A percentile compares a stretch with the other conserved stretches of the same genome.
Evolutionary conservation across 2,888 invertebrate species (phyloP).

Genomic region (Drosophila pseudotakahashii): DNA sequence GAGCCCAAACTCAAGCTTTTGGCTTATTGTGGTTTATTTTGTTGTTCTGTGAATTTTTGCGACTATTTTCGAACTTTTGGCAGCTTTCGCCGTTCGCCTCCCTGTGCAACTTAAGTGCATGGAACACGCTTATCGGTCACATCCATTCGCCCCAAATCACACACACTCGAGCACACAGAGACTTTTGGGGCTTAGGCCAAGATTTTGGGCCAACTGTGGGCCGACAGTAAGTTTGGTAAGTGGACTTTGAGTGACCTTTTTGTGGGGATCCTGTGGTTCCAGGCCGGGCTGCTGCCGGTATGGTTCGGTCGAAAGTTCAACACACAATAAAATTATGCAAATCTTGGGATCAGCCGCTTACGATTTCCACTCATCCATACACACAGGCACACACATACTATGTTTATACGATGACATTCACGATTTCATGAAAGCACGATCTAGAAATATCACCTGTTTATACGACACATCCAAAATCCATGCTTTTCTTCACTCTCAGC

Average conservation of each 20-base stretch:
- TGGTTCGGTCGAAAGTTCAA: constrained; percentile 56
- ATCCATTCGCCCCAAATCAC: constrained; percentile 30
- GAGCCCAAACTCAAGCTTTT: constrained; percentile 34
- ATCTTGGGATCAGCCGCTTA: constrained; percentile 61
- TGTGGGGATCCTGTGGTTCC: constrained; percentile 37
- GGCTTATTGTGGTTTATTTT: constrained; percentile 70
- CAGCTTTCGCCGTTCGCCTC: constrained; percentile 20
- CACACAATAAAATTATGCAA: constrained; percentile 78
- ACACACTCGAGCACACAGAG: constrained; percentile 28
- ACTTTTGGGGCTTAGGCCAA: constrained; percentile 74
- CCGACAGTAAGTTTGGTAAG: constrained; percentile 69
- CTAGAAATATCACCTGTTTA: too few species aligned
- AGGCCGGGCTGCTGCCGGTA: constrained; percentile 9
- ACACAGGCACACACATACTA: not conserved
- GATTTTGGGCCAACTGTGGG: constrained; percentile 63
- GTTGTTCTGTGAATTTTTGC: constrained; percentile 43
- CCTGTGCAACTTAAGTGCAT: constrained; percentile 73
- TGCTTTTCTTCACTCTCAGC: too few species aligned
- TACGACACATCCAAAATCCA: too few species aligned
- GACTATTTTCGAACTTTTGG: constrained; percentile 72
- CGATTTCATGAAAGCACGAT: too few species aligned
- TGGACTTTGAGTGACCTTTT: constrained; percentile 78
- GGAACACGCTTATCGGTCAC: constrained; percentile 77
- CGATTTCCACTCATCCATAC: constrained; percentile 27
- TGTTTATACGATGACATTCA: too few species aligned